Evolutionary conservation across 2,797 vertebrate species (phyloP), one percentile per base, ranked within the genome.

Genomic region (Sciaenops ocellatus): DNA sequence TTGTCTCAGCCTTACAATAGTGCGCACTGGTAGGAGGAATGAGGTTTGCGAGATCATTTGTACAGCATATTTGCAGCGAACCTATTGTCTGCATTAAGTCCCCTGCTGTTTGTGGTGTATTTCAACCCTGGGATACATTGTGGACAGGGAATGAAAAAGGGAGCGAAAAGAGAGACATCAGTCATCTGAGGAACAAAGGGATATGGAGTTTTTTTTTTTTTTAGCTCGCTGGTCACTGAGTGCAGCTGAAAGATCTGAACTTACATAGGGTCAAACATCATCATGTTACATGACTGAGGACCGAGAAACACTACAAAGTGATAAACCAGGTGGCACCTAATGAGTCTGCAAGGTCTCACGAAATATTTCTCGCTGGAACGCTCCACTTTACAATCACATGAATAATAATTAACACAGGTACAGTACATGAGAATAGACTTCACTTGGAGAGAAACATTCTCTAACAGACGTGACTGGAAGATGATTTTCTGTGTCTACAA

Each of bases 41-140:
- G 63, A 47, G 65, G 63, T 77, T 73, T 79, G 59, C 48, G 62
- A 30, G 48, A 74, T 72, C 13, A 59, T 70, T 74, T 83, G 80
- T 69, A 51, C 18, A 57, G 24, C 41, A 57, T 65, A 73, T 83
- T 82, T 88, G 54, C 52, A 57, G 2, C 55, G 15, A 34, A 44
- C 17, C 65, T 48, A 11, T 76, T 86, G 82, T 83, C 64, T 76
- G 52, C 20, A 42, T 22, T 46, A 38, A 54, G 41, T 50, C 55
- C 18, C 80, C 68, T 77, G 83, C 56, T 73, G 63, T 55, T 47
- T 86, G 78, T 84, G 80, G 77, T 85, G 12, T 74, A 73, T 78
- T 82, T 84, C 57, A 78, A 56, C 51, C 41, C 52, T 80, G 84
- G 34, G 48, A 80, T 62, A 72, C 56, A 83, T 48, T 62, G 26